Percentiles rank a stretch among this genome's conserved stretches.
These are phyloP conservation scores for Oplegnathus fasciatus DNA, from an alignment of 2,113 vertebrate species.

Conservation along the genomic window DNA sequence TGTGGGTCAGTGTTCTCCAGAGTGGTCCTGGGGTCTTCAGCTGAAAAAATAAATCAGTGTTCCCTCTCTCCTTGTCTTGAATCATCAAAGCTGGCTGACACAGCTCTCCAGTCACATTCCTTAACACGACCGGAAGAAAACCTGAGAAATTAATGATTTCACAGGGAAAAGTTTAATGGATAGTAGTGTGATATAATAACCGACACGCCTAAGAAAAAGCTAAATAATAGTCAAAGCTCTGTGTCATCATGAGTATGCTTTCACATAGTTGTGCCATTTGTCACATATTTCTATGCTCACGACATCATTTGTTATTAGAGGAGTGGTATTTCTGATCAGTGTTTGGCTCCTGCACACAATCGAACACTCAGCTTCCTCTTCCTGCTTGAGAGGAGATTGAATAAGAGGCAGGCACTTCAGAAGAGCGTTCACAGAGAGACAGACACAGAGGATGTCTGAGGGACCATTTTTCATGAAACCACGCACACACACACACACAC, in stretches of 20 bases:
- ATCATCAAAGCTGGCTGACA: constrained; percentile 37
- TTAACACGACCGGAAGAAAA: background rate
- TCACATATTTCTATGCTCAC: constrained; percentile 1
- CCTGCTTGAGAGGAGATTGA: constrained; percentile 61
- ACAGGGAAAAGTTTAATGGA: background rate
- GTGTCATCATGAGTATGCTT: background rate
- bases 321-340: constrained; percentile 55
- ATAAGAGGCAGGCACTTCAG: constrained; percentile 32
- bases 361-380: constrained; percentile 72
- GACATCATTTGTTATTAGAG: constrained; percentile 41
- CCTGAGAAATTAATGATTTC: background rate
- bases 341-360: constrained; percentile 63
- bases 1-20: constrained; percentile 49
- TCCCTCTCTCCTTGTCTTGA: constrained; percentile 27
- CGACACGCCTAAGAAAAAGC: background rate
- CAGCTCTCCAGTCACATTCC: constrained; percentile 25
- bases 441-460: constrained; percentile 66
- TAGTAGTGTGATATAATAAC: background rate
- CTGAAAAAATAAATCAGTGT: constrained; percentile 77
- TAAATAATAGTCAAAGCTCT: background rate
- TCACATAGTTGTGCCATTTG: constrained; percentile 6
- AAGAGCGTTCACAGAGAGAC: constrained; percentile 28
- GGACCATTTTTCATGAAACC: constrained; percentile 34
- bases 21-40: constrained; percentile 66
- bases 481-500: constrained; percentile 17